Evolutionary conservation across 1,140 invertebrate genomes (phyloP).

Genomic region (Drosophila asahinai): DNA sequence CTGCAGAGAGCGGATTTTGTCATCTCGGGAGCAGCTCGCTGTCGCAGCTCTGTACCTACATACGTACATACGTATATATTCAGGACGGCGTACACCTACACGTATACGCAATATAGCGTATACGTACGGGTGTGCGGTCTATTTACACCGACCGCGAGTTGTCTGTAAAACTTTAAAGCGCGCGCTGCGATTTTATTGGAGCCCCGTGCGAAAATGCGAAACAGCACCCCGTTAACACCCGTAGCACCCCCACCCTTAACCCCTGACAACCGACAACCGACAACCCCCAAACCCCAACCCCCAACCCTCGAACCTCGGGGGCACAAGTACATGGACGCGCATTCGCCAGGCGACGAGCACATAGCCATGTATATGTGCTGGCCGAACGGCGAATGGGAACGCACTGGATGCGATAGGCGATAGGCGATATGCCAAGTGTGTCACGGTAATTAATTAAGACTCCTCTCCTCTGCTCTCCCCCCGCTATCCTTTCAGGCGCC

Average conservation of each 20-base stretch:
- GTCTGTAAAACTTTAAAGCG: conserved; percentile 81
- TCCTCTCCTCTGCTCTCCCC: conserved; percentile 27
- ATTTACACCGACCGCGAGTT: conserved; percentile 79
- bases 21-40: conserved; percentile 17
- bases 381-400: conserved; percentile 46
- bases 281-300: conserved; percentile 35
- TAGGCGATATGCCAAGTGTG: conserved; percentile 37
- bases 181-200: conserved; percentile 79
- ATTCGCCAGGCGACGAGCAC: conserved; percentile 51
- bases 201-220: conserved; percentile 62
- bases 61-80: conserved; percentile 2
- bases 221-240: conserved; percentile 30
- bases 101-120: conserved; percentile 40
- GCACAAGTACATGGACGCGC: conserved; percentile 68
- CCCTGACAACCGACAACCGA: neutral
- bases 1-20: conserved; percentile 57
- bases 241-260: neutral
- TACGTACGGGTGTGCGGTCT: conserved; percentile 49
- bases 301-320: conserved; percentile 8
- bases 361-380: conserved; percentile 36
- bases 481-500: conserved; percentile 62
- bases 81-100: conserved; percentile 4
- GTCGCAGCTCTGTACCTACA: conserved; percentile 4
- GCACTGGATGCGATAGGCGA: conserved; percentile 35
- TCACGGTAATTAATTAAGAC: conserved; percentile 41